Conservation (phyloP, 2,113 vertebrate species). For the Romanogobio albipinnatus region DNA sequence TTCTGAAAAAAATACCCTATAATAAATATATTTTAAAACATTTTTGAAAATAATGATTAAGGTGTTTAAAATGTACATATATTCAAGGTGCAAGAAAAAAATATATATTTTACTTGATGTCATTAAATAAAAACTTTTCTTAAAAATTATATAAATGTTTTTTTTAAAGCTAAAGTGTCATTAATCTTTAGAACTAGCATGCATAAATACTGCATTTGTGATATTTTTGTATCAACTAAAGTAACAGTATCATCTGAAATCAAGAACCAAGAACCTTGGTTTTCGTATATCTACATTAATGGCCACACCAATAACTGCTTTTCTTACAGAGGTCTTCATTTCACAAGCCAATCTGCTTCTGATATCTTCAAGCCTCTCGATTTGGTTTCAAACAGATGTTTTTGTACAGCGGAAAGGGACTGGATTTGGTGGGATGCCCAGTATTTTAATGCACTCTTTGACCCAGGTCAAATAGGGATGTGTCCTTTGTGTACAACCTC, state of each 20-base stretch:
- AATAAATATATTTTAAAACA: not conserved
- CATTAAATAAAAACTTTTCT: not conserved
- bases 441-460: constrained; percentile 11
- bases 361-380: not conserved
- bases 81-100: not conserved
- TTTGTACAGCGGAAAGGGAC: not conserved
- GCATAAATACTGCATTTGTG: not conserved
- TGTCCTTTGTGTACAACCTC: not conserved
- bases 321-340: not conserved
- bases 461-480: not conserved
- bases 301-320: not conserved
- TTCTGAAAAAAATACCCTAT: not conserved
- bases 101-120: not conserved
- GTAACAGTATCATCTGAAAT: not conserved
- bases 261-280: not conserved
- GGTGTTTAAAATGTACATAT: not conserved
- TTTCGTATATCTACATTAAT: not conserved
- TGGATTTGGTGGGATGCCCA: not conserved
- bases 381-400: constrained; percentile 29
- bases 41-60: not conserved
- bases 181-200: not conserved
- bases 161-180: not conserved
- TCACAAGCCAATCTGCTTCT: not conserved
- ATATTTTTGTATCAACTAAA: not conserved
- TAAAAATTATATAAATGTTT: no score